phyloP scores from a whole-genome alignment of 2,113 vertebrate species.

The Hemiscyllium ocellatum region DNA sequence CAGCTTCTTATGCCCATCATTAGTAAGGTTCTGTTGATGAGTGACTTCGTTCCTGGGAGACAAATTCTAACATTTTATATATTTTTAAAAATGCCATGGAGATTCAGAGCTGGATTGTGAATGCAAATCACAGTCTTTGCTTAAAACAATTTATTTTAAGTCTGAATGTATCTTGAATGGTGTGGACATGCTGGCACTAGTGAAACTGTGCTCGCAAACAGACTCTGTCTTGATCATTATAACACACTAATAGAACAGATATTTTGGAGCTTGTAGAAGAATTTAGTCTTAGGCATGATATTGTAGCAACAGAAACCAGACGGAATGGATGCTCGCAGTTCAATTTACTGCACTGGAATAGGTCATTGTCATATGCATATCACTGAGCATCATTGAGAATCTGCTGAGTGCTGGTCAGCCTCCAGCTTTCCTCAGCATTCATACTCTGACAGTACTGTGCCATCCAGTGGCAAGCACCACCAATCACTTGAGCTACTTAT shows the following conservation, averaged over 20 bases:
- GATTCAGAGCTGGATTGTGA: neutral
- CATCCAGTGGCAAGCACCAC: slow-evolving; percentile 32
- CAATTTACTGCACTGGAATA: neutral
- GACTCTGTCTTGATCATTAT: neutral
- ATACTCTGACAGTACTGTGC: slow-evolving; percentile 34
- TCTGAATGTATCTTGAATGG: neutral
- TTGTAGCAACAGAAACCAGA: neutral
- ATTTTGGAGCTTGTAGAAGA: neutral
- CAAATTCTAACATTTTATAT: neutral
- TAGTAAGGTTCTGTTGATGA: neutral
- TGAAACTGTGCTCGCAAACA: neutral
- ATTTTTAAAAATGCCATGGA: neutral
- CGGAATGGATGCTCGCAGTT: neutral
- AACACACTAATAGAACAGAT: neutral
- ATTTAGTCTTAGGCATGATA: neutral
- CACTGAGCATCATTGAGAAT: neutral
- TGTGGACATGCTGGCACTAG: neutral
- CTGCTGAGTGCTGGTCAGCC: neutral
- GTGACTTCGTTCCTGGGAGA: neutral
- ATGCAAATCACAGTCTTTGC: neutral
- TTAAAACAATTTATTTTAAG: neutral
- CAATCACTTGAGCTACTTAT: neutral
- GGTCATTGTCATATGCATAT: neutral
- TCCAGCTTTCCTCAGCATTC: neutral
- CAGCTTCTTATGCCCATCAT: neutral